These are phyloP conservation scores for Hecatera dysodea DNA, from an alignment of 2,888 invertebrate species.

Conservation along the genomic window DNA sequence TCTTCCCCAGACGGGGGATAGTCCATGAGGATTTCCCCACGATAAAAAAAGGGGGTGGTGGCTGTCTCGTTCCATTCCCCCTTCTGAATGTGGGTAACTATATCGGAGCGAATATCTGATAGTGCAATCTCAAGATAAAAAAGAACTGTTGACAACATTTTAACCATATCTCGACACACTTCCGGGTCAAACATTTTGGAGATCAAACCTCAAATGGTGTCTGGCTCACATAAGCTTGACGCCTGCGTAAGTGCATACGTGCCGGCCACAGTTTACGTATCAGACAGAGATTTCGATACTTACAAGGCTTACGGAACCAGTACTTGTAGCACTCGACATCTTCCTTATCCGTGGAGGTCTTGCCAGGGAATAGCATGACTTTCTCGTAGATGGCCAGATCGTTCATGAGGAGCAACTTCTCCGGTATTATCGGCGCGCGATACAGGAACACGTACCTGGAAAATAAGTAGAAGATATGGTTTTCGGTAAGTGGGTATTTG, in stretches of 20 bases:
- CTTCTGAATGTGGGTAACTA: too few species aligned
- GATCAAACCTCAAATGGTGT: too few species aligned
- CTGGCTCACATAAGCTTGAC: too few species aligned
- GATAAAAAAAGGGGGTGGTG: too few species aligned
- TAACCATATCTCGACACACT: too few species aligned
- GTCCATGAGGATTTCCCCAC: too few species aligned
- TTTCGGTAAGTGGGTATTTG: neutral
- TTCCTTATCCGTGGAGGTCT: slow-evolving; percentile 78
- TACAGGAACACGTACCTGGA: slow-evolving; percentile 91
- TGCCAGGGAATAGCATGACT: slow-evolving; percentile 77
- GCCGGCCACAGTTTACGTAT: neutral
- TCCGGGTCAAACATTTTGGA: too few species aligned
- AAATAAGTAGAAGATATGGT: neutral
- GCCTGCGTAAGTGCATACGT: neutral
- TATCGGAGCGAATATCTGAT: too few species aligned
- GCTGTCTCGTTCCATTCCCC: too few species aligned
- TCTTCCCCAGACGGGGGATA: too few species aligned
- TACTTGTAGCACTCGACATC: slow-evolving; percentile 91
- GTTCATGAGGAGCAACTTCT: slow-evolving; percentile 85
- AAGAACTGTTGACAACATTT: too few species aligned
- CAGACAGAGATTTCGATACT: slow-evolving; percentile 61
- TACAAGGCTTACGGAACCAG: slow-evolving; percentile 90
- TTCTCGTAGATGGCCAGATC: slow-evolving; percentile 82
- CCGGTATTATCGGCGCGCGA: slow-evolving; percentile 90
- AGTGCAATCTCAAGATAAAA: too few species aligned